Evolutionary conservation across 2,888 invertebrate genomes (phyloP).

Genomic region (Abrostola tripartita): DNA sequence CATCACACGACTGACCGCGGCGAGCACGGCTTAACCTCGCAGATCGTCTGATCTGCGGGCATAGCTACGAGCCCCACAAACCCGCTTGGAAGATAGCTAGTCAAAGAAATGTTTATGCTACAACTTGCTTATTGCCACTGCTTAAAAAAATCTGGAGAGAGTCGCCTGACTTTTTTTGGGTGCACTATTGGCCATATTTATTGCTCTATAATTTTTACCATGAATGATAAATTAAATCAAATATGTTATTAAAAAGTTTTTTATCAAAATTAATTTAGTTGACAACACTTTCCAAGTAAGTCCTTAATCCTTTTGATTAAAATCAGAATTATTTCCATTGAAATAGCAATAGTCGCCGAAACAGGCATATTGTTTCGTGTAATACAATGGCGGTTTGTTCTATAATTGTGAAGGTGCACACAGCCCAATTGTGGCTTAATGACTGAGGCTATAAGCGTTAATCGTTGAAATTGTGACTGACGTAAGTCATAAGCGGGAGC

Average conservation of each 20-base stretch:
- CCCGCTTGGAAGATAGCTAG: too few relatives aligned
- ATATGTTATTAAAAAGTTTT: background rate
- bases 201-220: background rate
- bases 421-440: conserved; percentile 81
- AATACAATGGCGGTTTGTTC: conserved; percentile 64
- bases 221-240: too few relatives aligned
- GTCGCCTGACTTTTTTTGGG: too few relatives aligned
- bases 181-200: background rate
- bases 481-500: conserved; percentile 56
- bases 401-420: conserved; percentile 74
- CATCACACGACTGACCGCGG: too few relatives aligned
- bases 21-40: too few relatives aligned
- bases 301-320: conserved; percentile 40
- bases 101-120: too few relatives aligned
- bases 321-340: conserved; percentile 45
- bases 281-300: conserved; percentile 27
- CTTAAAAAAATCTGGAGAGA: too few relatives aligned
- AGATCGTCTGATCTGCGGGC: too few relatives aligned
- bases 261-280: conserved; percentile 33
- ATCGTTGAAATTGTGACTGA: conserved; percentile 68
- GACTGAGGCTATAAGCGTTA: conserved; percentile 81
- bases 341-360: conserved; percentile 34
- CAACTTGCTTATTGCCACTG: too few relatives aligned
- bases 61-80: too few relatives aligned
- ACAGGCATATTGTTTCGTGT: conserved; percentile 52